Percentiles rank a stretch among this genome's conserved stretches.
phyloP scores from a whole-genome alignment of 2,888 invertebrate species.

The Gortyna flavago region DNA sequence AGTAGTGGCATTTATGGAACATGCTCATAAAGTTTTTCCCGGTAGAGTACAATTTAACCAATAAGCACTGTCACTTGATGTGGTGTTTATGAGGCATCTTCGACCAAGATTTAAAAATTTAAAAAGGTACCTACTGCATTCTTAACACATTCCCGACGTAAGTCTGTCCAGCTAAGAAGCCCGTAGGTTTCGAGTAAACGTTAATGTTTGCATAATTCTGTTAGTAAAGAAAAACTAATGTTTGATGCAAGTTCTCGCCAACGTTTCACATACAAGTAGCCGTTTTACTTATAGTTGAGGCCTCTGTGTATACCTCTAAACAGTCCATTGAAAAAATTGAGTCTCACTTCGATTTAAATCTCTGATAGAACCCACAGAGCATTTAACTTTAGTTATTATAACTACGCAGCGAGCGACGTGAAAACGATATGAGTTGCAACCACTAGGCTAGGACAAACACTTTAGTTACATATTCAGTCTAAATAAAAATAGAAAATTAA shows the following conservation, averaged over 20 bases:
- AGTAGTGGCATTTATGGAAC: background rate
- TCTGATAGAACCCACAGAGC: background rate
- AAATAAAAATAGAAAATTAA: background rate
- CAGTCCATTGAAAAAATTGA: background rate
- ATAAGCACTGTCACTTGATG: background rate
- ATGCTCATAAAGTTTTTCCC: background rate
- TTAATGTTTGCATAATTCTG: conserved; percentile 49
- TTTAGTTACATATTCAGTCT: background rate
- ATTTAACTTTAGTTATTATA: background rate
- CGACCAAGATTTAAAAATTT: background rate
- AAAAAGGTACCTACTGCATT: background rate
- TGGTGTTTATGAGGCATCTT: background rate
- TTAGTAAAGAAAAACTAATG: conserved; percentile 26
- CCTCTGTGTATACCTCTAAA: background rate
- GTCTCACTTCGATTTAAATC: background rate
- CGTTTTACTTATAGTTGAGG: conserved; percentile 18
- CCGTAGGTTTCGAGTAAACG: conserved; percentile 45
- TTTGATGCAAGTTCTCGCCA: conserved; percentile 42
- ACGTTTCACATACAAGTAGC: conserved; percentile 40
- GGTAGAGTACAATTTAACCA: background rate
- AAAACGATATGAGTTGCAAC: background rate
- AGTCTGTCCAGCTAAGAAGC: conserved; percentile 19
- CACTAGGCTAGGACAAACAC: background rate
- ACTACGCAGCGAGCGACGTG: background rate
- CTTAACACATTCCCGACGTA: conserved; percentile 4